A percentile compares a stretch with the other conserved stretches of the same genome.
These are phyloP conservation scores for Drosophila lutescens DNA, from an alignment of 2,888 invertebrate genomes.

Conservation along the genomic window DNA sequence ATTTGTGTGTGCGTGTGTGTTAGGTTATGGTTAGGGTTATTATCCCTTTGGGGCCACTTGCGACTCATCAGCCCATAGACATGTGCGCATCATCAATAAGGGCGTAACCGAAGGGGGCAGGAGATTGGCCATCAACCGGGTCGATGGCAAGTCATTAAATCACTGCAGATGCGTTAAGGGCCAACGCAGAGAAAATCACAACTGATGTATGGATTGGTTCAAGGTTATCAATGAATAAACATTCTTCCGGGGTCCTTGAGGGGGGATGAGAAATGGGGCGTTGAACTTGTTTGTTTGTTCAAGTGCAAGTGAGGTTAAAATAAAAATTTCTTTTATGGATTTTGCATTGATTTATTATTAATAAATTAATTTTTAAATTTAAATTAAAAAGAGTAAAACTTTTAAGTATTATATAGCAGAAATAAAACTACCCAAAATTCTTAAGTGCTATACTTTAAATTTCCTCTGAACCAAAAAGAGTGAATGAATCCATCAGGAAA, in stretches of 20 bases:
- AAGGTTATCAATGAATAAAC: conserved; percentile 26
- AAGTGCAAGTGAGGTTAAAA: neutral
- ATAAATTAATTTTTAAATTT: no score
- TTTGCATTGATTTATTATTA: no score
- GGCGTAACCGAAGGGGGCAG: conserved; percentile 43
- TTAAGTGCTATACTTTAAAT: neutral
- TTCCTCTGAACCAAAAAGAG: neutral
- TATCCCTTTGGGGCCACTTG: conserved; percentile 72
- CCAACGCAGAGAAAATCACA: conserved; percentile 7
- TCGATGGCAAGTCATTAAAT: conserved; percentile 60
- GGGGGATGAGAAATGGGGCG: neutral
- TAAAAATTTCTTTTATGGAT: no score
- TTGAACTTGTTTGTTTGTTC: neutral
- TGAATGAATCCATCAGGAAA: neutral
- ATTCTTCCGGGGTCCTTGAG: neutral
- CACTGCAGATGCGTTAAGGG: conserved; percentile 31
- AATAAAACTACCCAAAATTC: neutral
- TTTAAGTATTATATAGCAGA: no score
- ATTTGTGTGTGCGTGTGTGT: conserved; percentile 25
- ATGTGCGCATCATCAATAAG: conserved; percentile 55
- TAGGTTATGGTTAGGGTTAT: conserved; percentile 54
- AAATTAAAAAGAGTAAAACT: no score
- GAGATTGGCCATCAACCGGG: conserved; percentile 31
- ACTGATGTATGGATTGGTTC: conserved; percentile 22
- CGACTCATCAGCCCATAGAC: conserved; percentile 60